Percentiles rank a stretch among this genome's conserved stretches.
phyloP scores from a whole-genome alignment of 2,888 invertebrate species.

The Sinotaia quadrata region DNA sequence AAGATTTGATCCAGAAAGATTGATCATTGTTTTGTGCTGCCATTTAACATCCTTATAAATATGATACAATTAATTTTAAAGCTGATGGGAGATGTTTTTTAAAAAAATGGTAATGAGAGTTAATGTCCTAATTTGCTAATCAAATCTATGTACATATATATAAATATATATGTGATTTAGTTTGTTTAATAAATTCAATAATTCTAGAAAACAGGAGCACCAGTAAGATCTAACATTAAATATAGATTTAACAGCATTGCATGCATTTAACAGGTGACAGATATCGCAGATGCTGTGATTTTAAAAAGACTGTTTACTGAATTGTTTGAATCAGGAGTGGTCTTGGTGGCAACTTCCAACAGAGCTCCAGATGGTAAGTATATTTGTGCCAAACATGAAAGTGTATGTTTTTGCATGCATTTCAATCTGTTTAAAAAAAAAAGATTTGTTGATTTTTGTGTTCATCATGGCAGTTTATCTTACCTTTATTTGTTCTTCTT shows the following conservation, averaged over 20 bases:
- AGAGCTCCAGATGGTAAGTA: constrained; percentile 86
- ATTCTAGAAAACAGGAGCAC: background rate
- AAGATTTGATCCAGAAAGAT: too few relatives aligned
- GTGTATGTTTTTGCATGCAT: too few relatives aligned
- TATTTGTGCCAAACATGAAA: background rate
- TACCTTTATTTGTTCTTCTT: background rate
- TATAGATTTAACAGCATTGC: background rate
- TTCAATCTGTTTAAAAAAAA: background rate
- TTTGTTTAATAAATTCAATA: background rate
- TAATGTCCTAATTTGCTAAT: too few relatives aligned
- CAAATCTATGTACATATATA: background rate
- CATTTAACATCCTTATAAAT: too few relatives aligned
- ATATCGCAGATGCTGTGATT: constrained; percentile 99
- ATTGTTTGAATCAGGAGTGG: constrained; percentile 90
- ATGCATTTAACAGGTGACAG: constrained; percentile 83
- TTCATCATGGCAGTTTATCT: background rate
- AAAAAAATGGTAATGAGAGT: too few relatives aligned
- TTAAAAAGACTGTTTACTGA: constrained; percentile 94
- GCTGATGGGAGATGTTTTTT: too few relatives aligned
- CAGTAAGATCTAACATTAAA: background rate
- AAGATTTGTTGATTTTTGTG: too few relatives aligned
- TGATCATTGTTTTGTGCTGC: too few relatives aligned
- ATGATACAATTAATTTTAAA: too few relatives aligned
- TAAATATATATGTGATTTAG: background rate
- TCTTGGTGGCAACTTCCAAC: constrained; percentile 97